phyloP scores from a whole-genome alignment of 2,797 vertebrate species.

The Silurus lanzhouensis region DNA sequence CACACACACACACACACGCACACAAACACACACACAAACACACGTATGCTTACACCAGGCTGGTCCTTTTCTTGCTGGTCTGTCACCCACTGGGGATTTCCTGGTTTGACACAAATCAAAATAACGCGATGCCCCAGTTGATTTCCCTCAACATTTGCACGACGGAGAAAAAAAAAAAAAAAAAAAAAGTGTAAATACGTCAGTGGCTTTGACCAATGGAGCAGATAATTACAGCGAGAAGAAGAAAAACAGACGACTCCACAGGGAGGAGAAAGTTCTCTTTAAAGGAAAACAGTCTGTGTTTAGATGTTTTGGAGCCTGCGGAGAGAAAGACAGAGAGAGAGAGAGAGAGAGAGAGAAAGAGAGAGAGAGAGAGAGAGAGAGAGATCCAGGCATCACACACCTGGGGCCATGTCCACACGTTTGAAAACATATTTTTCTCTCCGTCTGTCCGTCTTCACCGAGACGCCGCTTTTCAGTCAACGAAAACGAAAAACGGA shows the following conservation, averaged over 20 bases:
- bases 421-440: too few relatives aligned
- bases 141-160: constrained; percentile 62
- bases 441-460: too few relatives aligned
- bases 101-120: constrained; percentile 65
- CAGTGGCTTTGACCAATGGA: constrained; percentile 57
- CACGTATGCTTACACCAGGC: constrained; percentile 28
- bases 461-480: too few relatives aligned
- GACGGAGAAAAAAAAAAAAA: constrained; percentile 20
- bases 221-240: constrained; percentile 59
- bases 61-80: constrained; percentile 51
- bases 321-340: constrained; percentile 24
- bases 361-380: background rate
- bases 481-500: too few relatives aligned
- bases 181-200: constrained; percentile 63
- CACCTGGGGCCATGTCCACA: too few relatives aligned
- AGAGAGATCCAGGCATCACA: constrained; percentile 8
- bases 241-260: constrained; percentile 37
- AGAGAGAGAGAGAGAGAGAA: background rate
- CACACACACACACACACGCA: constrained; percentile 37
- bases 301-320: constrained; percentile 48
- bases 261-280: constrained; percentile 18
- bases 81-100: constrained; percentile 50
- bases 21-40: constrained; percentile 22
- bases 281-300: constrained; percentile 48
- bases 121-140: constrained; percentile 61